These are phyloP conservation scores for Sebastes matsubarae DNA, from an alignment of 2,797 vertebrate species.

Conservation along the genomic window DNA sequence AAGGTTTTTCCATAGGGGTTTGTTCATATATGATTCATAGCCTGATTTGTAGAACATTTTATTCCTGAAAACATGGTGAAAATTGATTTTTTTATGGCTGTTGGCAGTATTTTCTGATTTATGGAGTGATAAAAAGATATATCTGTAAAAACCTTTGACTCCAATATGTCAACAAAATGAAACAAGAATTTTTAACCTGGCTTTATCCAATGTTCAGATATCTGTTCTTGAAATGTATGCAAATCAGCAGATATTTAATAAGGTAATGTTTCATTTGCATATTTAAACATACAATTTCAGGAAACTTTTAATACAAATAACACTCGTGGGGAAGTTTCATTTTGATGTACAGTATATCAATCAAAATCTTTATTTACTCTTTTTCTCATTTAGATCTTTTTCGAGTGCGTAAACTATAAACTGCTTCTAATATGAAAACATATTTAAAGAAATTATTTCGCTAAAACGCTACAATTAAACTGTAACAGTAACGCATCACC, in stretches of 20 bases:
- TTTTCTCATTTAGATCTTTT: neutral
- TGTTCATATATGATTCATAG: too few relatives aligned
- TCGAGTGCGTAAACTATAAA: neutral
- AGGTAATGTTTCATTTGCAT: neutral
- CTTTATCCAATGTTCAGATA: neutral
- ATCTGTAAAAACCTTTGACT: too few relatives aligned
- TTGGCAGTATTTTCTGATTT: neutral
- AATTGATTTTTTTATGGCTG: neutral
- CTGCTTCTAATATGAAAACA: neutral
- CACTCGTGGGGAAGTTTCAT: neutral
- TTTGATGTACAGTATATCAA: neutral
- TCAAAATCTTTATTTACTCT: neutral
- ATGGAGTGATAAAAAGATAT: neutral
- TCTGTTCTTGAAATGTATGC: neutral
- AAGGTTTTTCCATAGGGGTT: too few relatives aligned
- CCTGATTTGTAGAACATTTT: neutral
- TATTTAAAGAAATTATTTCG: neutral
- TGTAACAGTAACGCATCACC: slow-evolving; percentile 9
- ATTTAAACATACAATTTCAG: neutral
- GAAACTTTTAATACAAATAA: neutral
- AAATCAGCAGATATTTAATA: neutral
- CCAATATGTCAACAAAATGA: neutral
- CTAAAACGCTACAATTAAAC: neutral
- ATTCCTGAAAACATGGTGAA: neutral
- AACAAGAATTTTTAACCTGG: neutral